phyloP scores from a whole-genome alignment of 2,888 invertebrate genomes.

The Pecten maximus region DNA sequence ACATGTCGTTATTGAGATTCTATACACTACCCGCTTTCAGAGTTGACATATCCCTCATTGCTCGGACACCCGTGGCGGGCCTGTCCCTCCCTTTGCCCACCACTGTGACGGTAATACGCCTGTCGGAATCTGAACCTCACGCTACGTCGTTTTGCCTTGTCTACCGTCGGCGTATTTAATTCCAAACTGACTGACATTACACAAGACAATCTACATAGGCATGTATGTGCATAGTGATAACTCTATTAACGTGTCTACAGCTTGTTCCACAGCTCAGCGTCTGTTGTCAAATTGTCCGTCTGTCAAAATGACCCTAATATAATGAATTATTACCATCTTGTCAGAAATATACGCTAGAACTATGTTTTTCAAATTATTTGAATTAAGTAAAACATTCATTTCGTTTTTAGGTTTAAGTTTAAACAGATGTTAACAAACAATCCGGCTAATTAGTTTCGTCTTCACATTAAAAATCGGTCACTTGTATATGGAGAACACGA shows the following conservation, averaged over 20 bases:
- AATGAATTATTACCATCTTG: background rate
- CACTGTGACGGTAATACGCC: background rate
- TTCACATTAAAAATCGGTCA: no score
- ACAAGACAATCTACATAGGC: background rate
- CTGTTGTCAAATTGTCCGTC: background rate
- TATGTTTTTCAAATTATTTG: background rate
- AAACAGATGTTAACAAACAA: no score
- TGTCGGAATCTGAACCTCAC: background rate
- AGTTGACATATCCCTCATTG: slow-evolving; percentile 16
- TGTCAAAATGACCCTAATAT: background rate
- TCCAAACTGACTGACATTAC: background rate
- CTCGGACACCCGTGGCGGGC: background rate
- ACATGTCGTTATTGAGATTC: background rate
- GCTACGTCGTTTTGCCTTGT: background rate
- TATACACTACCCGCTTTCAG: background rate
- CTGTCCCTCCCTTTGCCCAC: background rate
- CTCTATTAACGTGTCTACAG: background rate
- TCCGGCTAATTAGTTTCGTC: no score
- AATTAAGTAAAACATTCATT: background rate
- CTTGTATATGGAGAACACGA: no score
- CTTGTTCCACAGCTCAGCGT: background rate
- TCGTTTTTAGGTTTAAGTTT: no score
- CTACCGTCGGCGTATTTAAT: background rate
- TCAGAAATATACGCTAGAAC: background rate
- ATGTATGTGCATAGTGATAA: background rate